Percentiles rank a stretch among this genome's conserved stretches.
phyloP scores from a whole-genome alignment of 2,888 invertebrate species.

The Orthosia gracilis region DNA sequence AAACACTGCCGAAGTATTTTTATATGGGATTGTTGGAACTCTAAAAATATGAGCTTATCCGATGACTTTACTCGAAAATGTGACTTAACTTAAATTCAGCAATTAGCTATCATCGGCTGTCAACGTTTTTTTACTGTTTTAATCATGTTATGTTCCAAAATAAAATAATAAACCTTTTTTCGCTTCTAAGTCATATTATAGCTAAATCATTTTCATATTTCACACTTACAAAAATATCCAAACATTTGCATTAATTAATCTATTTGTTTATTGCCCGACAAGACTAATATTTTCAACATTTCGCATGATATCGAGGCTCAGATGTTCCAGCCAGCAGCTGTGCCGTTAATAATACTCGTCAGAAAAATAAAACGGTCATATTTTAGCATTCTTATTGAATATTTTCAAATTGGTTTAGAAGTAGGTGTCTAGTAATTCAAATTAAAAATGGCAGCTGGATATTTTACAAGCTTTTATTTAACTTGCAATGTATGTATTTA shows the following conservation, averaged over 20 bases:
- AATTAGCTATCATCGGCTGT: too few species aligned
- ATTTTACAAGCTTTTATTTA: too few species aligned
- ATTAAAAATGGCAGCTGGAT: not conserved
- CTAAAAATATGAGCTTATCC: too few species aligned
- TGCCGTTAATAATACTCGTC: conserved; percentile 49
- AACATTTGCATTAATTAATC: conserved; percentile 46
- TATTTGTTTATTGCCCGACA: conserved; percentile 44
- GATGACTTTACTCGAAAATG: too few species aligned
- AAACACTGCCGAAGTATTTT: too few species aligned
- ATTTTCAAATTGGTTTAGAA: conserved; percentile 46
- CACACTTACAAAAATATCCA: not conserved
- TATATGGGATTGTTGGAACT: too few species aligned
- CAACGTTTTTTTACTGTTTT: too few species aligned
- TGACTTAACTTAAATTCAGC: too few species aligned
- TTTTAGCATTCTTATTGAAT: conserved; percentile 54
- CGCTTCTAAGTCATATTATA: not conserved
- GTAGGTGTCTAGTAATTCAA: not conserved
- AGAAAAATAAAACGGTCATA: conserved; percentile 44
- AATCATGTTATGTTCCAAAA: too few species aligned
- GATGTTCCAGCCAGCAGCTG: conserved; percentile 50
- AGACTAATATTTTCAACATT: conserved; percentile 14
- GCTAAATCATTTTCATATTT: too few species aligned
- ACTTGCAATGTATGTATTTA: too few species aligned
- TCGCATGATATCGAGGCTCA: conserved; percentile 28
- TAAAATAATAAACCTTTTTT: not conserved